Evolutionary conservation across 1,140 invertebrate species (phyloP), one percentile per base, ranked within the genome.

Genomic region (Anastrepha ludens): DNA sequence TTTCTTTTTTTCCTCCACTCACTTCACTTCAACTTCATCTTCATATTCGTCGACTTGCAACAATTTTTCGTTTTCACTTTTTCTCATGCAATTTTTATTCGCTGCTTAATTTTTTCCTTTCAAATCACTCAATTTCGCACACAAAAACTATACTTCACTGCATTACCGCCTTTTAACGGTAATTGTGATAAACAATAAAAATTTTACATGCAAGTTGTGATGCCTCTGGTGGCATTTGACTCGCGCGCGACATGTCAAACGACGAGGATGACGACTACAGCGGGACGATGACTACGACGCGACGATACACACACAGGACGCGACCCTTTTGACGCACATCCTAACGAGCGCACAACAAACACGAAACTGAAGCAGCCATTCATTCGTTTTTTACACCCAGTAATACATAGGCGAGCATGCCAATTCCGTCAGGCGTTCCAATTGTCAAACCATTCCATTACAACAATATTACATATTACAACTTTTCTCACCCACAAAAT

Each of bases 341-440:
- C 91, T 92, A 91, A 92, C 91, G 91, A 92, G 91, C 91, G 91
- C 91, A 92, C 91, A 90, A 91, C 90, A 92, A 92, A 92, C 91
- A 92, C 91, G 91, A 92, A 91, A 92, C 91, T 92, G 91, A 92
- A 90, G 87, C 74, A 55, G 74, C 11, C 20, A 81, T 81, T 81
- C 74, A 81, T 81, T 81, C 74, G 74, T 81, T 81, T 81, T 81
- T 81, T 81, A 81, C 74, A 81, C 47, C 17, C 47, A 81, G 74
- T n/a, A 81, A 81, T 81, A 81, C 74, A 81, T 29, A 81, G 47
- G 74, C 74, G n/a, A 81, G 13, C 74, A 81, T 29, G 11, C 29
- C 74, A 11, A 55, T 81, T 81, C 74, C 74, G 41, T 17, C 6
- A 81, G 8, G 74, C 74, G 44, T 81, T 81, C 17, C 74, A 20